Evolutionary conservation across 2,797 vertebrate genomes (phyloP), one percentile per base, ranked within the genome.

Genomic region (Silurus aristotelis): DNA sequence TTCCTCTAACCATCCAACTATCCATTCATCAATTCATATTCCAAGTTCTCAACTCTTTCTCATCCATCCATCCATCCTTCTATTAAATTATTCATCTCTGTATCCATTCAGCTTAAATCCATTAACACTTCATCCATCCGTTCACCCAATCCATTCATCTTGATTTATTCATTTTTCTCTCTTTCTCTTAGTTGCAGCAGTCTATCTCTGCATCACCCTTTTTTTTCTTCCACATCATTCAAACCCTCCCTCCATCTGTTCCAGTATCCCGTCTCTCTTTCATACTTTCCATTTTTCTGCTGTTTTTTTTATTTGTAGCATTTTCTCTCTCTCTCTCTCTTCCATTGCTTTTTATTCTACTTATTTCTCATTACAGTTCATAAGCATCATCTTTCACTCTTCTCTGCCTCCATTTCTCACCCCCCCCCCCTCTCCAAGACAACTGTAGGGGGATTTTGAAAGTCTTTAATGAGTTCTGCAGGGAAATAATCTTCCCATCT

Each of bases 391-490:
- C 48, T 17, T 25, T 52, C 46, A n/a, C 22, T 25, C 25, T 25
- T 27, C n/a, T 75, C 48, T 75, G 43, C n/a, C 48, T 15, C 27
- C n/a, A 75, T 55, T n/a, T 75, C n/a, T 17, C n/a, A 17, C 14
- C 27, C 14, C 52, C 52, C 91, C 82, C 56, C 63, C n/a, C 90
- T 88, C 78, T 80, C 20, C 89, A 91, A 91, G 91, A 88, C 87
- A 86, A 85, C 85, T 89, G 87, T 88, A 87, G 61, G 12, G 89
- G 93, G 92, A 90, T 88, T 84, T 77, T 31, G 56, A 85, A 83
- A 90, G 87, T 82, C 87, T 93, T 92, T 94, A 94, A 95, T 94
- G 90, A 95, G 93, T 87, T 92, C 94, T 92, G 22, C 81, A 80
- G 94, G 93, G 93, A 95, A 91, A 92, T 91, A 90, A 82, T 87